phyloP scores from a whole-genome alignment of 2,113 vertebrate species.

The Erpornis zantholeuca region DNA sequence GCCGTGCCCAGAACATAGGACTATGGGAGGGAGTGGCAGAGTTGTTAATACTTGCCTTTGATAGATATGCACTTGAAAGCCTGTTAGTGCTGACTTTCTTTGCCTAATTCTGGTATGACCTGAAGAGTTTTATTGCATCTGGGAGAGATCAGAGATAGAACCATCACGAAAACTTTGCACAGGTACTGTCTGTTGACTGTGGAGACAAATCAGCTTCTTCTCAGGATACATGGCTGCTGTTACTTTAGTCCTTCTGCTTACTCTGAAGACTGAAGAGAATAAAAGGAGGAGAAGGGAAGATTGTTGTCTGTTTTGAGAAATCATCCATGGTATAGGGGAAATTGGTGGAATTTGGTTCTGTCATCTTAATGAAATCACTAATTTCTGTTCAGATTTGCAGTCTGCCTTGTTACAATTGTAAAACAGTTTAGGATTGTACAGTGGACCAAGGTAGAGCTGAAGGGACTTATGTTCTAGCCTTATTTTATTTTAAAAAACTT shows the following conservation, averaged over 20 bases:
- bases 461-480: neutral
- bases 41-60: slow-evolving; percentile 49
- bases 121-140: neutral
- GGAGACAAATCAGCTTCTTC: neutral
- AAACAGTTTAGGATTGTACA: neutral
- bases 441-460: neutral
- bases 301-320: neutral
- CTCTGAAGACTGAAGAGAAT: neutral
- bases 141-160: neutral
- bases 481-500: neutral
- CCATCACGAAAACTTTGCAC: neutral
- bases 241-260: neutral
- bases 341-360: neutral
- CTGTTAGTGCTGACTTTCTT: neutral
- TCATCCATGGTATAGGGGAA: rapidly evolving
- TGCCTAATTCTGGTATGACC: neutral
- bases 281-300: neutral
- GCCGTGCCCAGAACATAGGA: neutral
- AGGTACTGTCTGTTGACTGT: neutral
- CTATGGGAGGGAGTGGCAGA: slow-evolving; percentile 28
- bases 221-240: neutral
- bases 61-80: neutral
- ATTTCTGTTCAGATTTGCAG: neutral
- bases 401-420: neutral
- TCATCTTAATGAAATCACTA: neutral